Evolutionary conservation across 2,113 vertebrate species (phyloP), one percentile per base, ranked within the genome.

Genomic region (Alethe diademata): DNA sequence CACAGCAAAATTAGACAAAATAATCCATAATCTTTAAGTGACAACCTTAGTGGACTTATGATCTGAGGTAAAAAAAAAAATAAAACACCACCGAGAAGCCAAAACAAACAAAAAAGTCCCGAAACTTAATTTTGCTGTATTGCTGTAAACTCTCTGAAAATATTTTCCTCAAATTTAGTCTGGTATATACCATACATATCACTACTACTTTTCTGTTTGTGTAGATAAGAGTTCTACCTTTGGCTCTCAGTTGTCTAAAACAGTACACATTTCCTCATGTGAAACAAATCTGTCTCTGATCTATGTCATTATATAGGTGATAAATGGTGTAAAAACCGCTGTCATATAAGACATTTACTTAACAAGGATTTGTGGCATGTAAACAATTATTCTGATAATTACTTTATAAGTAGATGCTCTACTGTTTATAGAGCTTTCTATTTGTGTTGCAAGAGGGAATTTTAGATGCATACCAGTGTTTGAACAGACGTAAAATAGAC

Each of bases 71-170:
- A 47, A 45, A 48, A 51, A 40, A 47, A 40, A 40, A 40, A 40
- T 40, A 24, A 28, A 2, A 2, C 1, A 58, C 2, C 43, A n/a
- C 5, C 6, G n/a, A 8, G 19, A 38, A 53, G 6, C 5, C 38
- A 53, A 69, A 62, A 38, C 12, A 69, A 66, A 13, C 5, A 75
- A 61, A 5, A 51, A 51, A 51, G 25, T 28, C 4, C 14, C 14
- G 20, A 7, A 45, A 20, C 9, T 26, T 28, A 23, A 48, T 45
- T 67, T 62, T 60, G 5, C 7, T 69, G 3, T 47, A 11, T 12
- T 23, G 0, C 56, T 69, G 15, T 5, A 70, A 67, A 26, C 17
- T 57, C 5, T 31, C 2, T 56, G 16, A 40, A 80, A 51, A 53
- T 0, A 13, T 11, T 45, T 66, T 11, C 2, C 4, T 8, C 22